Evolutionary conservation across 1,140 invertebrate species (phyloP), one percentile per base, ranked within the genome.

Genomic region (Globodera ellingtonae): DNA sequence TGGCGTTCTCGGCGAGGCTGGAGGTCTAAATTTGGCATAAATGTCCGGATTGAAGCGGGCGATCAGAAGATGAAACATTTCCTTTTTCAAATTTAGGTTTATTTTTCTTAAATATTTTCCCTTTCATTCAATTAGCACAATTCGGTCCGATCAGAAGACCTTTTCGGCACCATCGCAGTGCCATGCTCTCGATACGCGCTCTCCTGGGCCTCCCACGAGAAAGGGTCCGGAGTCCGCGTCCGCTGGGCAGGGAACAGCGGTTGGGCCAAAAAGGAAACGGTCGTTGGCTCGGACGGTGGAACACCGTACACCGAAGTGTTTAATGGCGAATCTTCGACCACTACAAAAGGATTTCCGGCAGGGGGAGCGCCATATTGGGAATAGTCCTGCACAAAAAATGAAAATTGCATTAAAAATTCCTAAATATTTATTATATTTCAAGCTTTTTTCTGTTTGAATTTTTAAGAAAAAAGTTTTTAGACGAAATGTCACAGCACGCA

Each of bases 161-260:
- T 52, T 48, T 78, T 69, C 18, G 72, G 73, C 44, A 52, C 75
- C 47, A 65, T 6, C 7, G 67, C 79, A 24, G 35, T 65, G n/a
- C 78, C 66, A 18, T 69, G 62, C 48, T 81, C 65, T 50, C 70
- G 77, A 8, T 75, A 77, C 24, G 75, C 48, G 44, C 56, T 83
- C 50, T 86, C 85, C 66, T 88, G 86, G n/a, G 79, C 86, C 48
- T 86, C 85, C 85, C 85, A 86, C 4, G 86, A 84, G 67, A 83
- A 86, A 48, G 85, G 85, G 79, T 86, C 85, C 4, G 82, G 86
- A 13, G 79, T 79, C 71, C 82, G 69, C 8, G 85, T 35, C 44
- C 70, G 52, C 66, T 75, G 75, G 4, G 76, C 78, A 4, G 83
- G 85, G 3, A 85, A 67, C 52, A 79, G 7, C n/a, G 84, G 82